Base-by-base conservation (phyloP, 2,888 invertebrate species). In the Ennomos quercinarius region DNA sequence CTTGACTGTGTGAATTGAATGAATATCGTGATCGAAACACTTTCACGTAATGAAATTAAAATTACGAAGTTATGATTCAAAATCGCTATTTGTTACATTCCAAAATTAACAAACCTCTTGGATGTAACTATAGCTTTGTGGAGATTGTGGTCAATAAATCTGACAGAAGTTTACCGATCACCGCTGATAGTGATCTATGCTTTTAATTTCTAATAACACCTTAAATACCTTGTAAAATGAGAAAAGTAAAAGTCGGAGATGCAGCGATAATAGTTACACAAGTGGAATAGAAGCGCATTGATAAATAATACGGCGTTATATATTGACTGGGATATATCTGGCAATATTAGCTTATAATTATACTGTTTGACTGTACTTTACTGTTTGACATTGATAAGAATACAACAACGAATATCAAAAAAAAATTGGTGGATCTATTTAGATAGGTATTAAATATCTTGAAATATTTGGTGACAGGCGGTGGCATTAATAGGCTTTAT, bases 31-130 rank as follows among this genome's bases (percentile, higher is more conserved):
- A 73, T 66, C 66, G 36, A 60, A 67, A 60, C 64, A 72, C 80
- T 80, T 80, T 80, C 80, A 72, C 77, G 52, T 71, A 54, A 67
- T 67, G 74, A 77, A 72, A 71, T 70, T 63, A 63, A 61, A 58
- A 65, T 61, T 65, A 64, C 62, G 47, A 66, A 65, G 61, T 61
- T 60, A 66, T 64, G 64, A 61, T 65, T 67, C 52, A 63, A 53
- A 58, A 60, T 61, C 40, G 63, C 66, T 57, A 57, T 66, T 64
- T 65, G 66, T 64, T 57, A 52, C 54, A 45, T 49, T 48, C 45
- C 11, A 27, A 37, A 45, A 48, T 48, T 39, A 53, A 54, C 9
- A 27, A 43, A 37, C 36, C 27, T 51, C n/a, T 48, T 9, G 12
- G 27, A 45, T 37, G 55, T 63, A 64, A 61, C 41, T 61, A 61